Percentiles rank a stretch among this genome's conserved stretches.
Conservation (phyloP, 2,113 vertebrate species). For the Pao palembangensis region DNA sequence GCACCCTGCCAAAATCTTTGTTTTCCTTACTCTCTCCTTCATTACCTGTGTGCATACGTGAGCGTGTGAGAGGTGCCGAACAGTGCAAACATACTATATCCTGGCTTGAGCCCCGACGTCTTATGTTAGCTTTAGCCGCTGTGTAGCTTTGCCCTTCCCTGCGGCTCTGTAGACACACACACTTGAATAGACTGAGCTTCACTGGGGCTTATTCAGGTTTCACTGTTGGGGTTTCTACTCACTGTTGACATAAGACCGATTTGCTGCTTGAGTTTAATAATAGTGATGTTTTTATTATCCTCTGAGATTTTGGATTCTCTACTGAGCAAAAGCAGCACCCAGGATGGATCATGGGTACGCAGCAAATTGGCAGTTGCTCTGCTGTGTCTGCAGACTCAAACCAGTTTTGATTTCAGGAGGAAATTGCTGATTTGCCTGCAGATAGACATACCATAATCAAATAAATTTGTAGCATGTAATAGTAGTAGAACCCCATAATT, state of each 20-base stretch:
- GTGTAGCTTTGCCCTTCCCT: constrained; percentile 55
- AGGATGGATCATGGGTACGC: constrained; percentile 4
- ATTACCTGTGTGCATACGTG: constrained; percentile 11
- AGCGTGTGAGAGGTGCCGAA: constrained; percentile 44
- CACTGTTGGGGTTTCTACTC: constrained; percentile 34
- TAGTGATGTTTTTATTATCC: constrained; percentile 50
- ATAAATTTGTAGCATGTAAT: too few relatives aligned
- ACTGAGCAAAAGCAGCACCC: constrained; percentile 2
- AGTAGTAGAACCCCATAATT: neutral
- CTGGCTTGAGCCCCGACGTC: constrained; percentile 40
- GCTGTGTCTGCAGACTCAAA: neutral
- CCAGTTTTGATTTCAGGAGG: neutral
- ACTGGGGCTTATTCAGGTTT: constrained; percentile 51
- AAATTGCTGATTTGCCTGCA: neutral
- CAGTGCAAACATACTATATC: constrained; percentile 57
- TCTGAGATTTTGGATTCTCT: constrained; percentile 14
- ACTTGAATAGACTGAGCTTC: constrained; percentile 56
- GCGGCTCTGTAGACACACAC: constrained; percentile 41
- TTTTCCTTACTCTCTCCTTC: constrained; percentile 13
- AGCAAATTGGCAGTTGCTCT: constrained; percentile 3
- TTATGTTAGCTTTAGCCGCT: constrained; percentile 62
- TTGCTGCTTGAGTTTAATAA: constrained; percentile 28
- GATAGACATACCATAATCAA: neutral
- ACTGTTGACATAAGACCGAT: constrained; percentile 36
- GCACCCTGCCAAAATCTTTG: neutral